phyloP scores from a whole-genome alignment of 2,888 invertebrate species.

The Pantelozetes paolii region DNA sequence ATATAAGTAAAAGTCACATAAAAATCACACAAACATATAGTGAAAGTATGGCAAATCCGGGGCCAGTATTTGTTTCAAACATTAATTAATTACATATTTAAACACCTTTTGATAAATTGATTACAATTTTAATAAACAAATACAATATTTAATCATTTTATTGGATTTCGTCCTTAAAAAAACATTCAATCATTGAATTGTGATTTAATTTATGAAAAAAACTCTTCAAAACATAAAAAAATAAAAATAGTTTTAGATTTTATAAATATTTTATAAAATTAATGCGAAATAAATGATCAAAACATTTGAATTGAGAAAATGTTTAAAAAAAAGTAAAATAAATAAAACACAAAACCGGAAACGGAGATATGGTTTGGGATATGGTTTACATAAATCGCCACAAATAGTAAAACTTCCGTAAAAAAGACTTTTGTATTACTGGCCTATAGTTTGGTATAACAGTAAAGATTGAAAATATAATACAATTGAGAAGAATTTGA shows the following conservation, averaged over 20 bases:
- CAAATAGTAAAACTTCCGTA: constrained; percentile 20
- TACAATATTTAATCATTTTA: too few species aligned
- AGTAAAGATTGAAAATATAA: too few species aligned
- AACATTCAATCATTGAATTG: background rate
- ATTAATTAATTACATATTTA: background rate
- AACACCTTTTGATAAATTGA: background rate
- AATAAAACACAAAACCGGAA: constrained; percentile 10
- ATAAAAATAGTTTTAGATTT: too few species aligned
- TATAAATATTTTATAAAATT: background rate
- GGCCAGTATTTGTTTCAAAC: constrained; percentile 12
- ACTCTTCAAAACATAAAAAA: background rate
- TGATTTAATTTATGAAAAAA: background rate
- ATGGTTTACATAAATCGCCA: constrained; percentile 2
- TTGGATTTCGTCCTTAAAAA: too few species aligned
- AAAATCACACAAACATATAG: background rate
- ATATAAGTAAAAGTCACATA: background rate
- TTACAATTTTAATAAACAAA: background rate
- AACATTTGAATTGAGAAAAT: too few species aligned
- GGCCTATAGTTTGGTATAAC: too few species aligned
- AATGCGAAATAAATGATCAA: too few species aligned
- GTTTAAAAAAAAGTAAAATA: too few species aligned
- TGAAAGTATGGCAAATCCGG: constrained; percentile 34
- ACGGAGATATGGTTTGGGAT: constrained; percentile 31
- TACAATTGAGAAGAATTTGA: too few species aligned
- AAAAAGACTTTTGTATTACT: background rate